These are phyloP conservation scores for Parotia lawesii DNA, from an alignment of 2,113 vertebrate species.

Conservation along the genomic window DNA sequence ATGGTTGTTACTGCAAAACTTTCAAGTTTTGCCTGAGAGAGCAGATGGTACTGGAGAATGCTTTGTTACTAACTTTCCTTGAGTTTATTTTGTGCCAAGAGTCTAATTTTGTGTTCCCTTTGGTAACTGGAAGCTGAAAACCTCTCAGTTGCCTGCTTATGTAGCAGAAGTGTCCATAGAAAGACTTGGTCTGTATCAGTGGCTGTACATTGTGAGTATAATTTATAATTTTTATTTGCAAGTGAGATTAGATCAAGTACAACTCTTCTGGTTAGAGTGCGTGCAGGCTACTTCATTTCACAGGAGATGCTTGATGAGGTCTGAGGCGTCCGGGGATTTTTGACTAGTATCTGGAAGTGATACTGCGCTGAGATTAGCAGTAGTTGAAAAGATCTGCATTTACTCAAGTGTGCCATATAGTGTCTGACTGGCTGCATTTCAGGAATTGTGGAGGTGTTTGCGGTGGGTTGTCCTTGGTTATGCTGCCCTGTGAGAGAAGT, in stretches of 20 bases:
- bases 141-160: rapidly evolving
- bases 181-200: background rate
- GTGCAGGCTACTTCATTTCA: background rate
- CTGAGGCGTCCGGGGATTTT: background rate
- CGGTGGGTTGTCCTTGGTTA: background rate
- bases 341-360: background rate
- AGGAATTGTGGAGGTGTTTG: background rate
- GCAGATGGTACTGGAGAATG: background rate
- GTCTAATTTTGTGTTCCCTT: background rate
- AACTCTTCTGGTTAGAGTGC: background rate
- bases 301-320: background rate
- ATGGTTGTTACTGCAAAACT: background rate
- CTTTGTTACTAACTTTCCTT: background rate
- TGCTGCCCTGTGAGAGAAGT: background rate
- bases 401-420: background rate
- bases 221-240: background rate
- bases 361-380: background rate
- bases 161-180: background rate
- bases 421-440: background rate
- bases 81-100: background rate
- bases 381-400: background rate
- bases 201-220: background rate
- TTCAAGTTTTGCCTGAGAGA: background rate
- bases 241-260: background rate
- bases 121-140: background rate